These are phyloP conservation scores for Galerucella calmariensis DNA, from an alignment of 2,888 invertebrate genomes.

Conservation along the genomic window DNA sequence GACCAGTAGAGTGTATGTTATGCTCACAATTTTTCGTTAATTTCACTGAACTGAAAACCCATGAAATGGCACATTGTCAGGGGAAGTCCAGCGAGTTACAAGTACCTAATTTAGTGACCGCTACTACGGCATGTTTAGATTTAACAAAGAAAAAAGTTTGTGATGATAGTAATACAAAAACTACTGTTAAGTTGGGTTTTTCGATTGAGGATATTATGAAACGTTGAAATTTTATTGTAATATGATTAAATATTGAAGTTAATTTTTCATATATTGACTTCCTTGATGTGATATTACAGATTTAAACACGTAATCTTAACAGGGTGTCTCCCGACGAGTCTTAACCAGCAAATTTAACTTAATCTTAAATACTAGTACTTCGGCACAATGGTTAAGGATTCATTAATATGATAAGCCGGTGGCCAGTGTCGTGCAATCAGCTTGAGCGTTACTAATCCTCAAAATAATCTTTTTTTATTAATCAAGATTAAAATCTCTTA, in stretches of 20 bases:
- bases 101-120: slow-evolving; percentile 43
- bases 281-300: background rate
- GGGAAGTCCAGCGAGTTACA: slow-evolving; percentile 22
- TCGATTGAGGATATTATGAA: slow-evolving; percentile 91
- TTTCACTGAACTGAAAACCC: slow-evolving; percentile 59
- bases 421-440: too few species aligned
- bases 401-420: too few species aligned
- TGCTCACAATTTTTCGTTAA: slow-evolving; percentile 60
- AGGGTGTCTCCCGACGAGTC: too few species aligned
- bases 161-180: slow-evolving; percentile 44
- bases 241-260: background rate
- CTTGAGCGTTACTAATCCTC: too few species aligned
- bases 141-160: slow-evolving; percentile 52
- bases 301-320: background rate
- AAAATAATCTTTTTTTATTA: too few species aligned
- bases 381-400: too few species aligned
- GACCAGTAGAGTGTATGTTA: slow-evolving; percentile 59
- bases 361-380: too few species aligned
- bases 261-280: background rate
- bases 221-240: slow-evolving; percentile 67
- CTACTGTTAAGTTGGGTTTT: slow-evolving; percentile 76
- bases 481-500: too few species aligned
- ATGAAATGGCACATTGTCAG: slow-evolving; percentile 55
- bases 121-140: slow-evolving; percentile 58
- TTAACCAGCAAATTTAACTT: background rate